phyloP scores from a whole-genome alignment of 1,140 invertebrate species.

The Drosophila jambulina region DNA sequence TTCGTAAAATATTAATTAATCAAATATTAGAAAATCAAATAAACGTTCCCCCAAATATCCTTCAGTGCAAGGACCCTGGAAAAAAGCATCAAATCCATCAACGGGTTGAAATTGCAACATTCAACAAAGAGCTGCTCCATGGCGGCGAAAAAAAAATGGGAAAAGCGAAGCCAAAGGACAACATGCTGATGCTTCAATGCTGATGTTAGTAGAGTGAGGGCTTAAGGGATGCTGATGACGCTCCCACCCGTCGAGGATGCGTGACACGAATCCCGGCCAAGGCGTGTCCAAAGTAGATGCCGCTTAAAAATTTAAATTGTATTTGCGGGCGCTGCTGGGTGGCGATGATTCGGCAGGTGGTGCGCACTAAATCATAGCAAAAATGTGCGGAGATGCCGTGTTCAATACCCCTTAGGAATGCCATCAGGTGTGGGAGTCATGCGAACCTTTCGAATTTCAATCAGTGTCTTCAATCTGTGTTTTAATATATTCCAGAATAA shows the following conservation, averaged over 20 bases:
- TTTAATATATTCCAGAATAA: background rate
- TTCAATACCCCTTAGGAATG: constrained; percentile 35
- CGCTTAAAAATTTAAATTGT: constrained; percentile 84
- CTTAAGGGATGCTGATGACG: constrained; percentile 54
- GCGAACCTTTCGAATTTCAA: constrained; percentile 12
- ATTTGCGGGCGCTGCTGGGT: constrained; percentile 62
- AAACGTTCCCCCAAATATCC: background rate
- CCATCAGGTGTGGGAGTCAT: constrained; percentile 1
- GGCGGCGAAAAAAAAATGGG: constrained; percentile 27
- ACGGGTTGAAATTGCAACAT: constrained; percentile 82
- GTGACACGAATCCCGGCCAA: constrained; percentile 74
- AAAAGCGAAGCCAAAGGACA: constrained; percentile 53
- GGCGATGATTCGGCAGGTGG: constrained; percentile 63
- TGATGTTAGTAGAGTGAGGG: constrained; percentile 38
- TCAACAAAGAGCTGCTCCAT: constrained; percentile 47
- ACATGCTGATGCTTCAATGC: constrained; percentile 68
- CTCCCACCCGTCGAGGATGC: constrained; percentile 70
- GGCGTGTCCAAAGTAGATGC: constrained; percentile 70
- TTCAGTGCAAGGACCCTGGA: constrained; percentile 24
- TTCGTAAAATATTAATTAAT: background rate
- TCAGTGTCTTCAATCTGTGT: background rate
- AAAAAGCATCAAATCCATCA: constrained; percentile 77
- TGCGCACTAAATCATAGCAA: constrained; percentile 73
- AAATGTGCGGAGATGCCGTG: constrained; percentile 37
- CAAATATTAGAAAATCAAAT: background rate